Base-by-base conservation (phyloP, 2,113 vertebrate species). In the Menidia beryllina region DNA sequence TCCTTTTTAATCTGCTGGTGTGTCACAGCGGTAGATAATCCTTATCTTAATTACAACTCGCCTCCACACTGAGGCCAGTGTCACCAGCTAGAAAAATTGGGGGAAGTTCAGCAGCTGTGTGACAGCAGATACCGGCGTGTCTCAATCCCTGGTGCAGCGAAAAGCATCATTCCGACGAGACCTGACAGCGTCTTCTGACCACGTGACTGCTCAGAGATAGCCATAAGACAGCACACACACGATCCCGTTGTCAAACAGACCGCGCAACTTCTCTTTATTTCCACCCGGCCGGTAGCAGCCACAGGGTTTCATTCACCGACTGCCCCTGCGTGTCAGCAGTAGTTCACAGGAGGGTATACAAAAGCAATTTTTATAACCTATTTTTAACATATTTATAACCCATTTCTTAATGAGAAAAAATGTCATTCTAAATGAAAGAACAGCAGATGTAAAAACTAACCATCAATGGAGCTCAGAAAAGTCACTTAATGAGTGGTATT, bases 351-450 rank as follows among this genome's bases (percentile, higher is more conserved):
- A 14, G 23, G 59, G 39, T 30, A n/a, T 24, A 75, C 47, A 0
- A 2, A 19, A 36, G 55, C 0, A 1, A 38, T 25, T 30, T 65
- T 20, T 62, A 53, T n/a, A 55, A 20, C 54, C 57, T 55, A 48
- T 9, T 6, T 24, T n/a, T n/a, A n/a, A n/a, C n/a, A n/a, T n/a
- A n/a, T n/a, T n/a, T n/a, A n/a, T n/a, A n/a, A n/a, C n/a, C n/a
- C n/a, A n/a, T n/a, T n/a, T n/a, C n/a, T n/a, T n/a, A n/a, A n/a
- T n/a, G n/a, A n/a, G n/a, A n/a, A 26, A 12, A 19, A 4, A 23
- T 48, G 45, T 34, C 14, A 21, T 41, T 34, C 49, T 38, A 52
- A 45, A 70, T 79, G 54, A 50, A 34, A 76, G 65, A 79, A 81
- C 30, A 55, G 19, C 23, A 5, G 50, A 56, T 48, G 23, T 72